Evolutionary conservation across 2,113 vertebrate genomes (phyloP).

Genomic region (Nesoenas mayeri): DNA sequence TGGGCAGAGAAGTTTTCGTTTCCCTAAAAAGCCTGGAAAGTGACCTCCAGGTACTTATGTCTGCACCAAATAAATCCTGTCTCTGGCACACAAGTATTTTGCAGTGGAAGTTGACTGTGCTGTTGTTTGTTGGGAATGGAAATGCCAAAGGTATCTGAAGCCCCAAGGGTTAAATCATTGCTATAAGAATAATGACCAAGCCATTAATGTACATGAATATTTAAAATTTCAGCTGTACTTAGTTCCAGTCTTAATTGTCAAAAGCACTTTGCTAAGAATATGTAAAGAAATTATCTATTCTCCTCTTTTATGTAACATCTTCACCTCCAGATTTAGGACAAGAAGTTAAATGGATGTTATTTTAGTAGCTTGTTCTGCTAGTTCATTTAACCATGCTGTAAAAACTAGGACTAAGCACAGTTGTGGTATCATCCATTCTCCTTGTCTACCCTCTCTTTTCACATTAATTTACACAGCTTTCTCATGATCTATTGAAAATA

Average conservation of each 20-base stretch:
- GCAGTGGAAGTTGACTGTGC: neutral
- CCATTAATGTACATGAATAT: constrained; percentile 41
- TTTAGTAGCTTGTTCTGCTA: neutral
- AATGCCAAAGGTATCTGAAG: neutral
- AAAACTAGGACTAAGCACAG: neutral
- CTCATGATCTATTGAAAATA: neutral
- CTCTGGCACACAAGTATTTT: neutral
- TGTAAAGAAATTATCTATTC: neutral
- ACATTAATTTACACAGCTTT: neutral
- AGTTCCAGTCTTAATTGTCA: constrained; percentile 14
- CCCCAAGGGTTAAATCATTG: neutral
- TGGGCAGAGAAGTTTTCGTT: neutral
- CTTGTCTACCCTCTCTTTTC: neutral
- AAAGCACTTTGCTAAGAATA: constrained; percentile 17
- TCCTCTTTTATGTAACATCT: neutral
- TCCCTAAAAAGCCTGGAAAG: neutral
- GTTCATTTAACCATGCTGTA: neutral
- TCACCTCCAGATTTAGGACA: neutral
- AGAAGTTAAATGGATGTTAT: neutral
- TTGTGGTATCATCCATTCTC: neutral
- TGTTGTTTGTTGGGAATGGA: neutral
- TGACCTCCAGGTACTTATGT: neutral
- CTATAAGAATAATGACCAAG: constrained; percentile 17
- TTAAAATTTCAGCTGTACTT: constrained; percentile 17
- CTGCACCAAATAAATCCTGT: neutral